Evolutionary conservation across 1,140 invertebrate species (phyloP).

Genomic region (Drosophila sucinea): DNA sequence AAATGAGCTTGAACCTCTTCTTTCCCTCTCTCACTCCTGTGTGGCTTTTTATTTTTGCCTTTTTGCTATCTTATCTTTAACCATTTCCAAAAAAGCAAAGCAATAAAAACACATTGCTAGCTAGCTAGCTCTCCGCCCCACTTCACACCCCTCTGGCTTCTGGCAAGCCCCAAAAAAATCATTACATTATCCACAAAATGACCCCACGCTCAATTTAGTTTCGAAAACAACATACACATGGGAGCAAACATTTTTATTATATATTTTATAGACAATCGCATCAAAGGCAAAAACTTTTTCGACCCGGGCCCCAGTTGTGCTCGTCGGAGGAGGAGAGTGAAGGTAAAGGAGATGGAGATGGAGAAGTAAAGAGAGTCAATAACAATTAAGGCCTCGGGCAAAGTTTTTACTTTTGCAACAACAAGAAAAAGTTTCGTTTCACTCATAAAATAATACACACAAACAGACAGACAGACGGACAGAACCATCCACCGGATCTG

Average conservation of each 20-base stretch:
- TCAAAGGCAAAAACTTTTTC: slow-evolving; percentile 37
- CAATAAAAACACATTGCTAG: slow-evolving; percentile 36
- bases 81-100: slow-evolving; percentile 24
- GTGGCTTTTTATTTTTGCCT: slow-evolving; percentile 6
- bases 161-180: slow-evolving; percentile 42
- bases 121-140: slow-evolving; percentile 17
- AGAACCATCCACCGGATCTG: slow-evolving; percentile 16
- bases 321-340: no score
- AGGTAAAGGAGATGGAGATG: background rate
- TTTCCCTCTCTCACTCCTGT: no score
- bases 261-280: slow-evolving; percentile 46
- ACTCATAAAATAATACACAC: slow-evolving; percentile 8
- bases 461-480: background rate
- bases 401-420: slow-evolving; percentile 54
- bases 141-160: background rate
- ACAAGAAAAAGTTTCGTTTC: slow-evolving; percentile 28
- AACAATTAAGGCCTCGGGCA: slow-evolving; percentile 68
- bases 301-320: background rate
- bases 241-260: slow-evolving; percentile 46
- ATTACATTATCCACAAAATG: slow-evolving; percentile 53
- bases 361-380: slow-evolving; percentile 63
- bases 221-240: slow-evolving; percentile 45
- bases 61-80: slow-evolving; percentile 40
- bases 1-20: slow-evolving; percentile 15
- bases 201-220: slow-evolving; percentile 52